A percentile compares a stretch with the other conserved stretches of the same genome.
These are phyloP conservation scores for Tonatia bakeri DNA, from an alignment of 2,113 vertebrate species.

Conservation along the genomic window DNA sequence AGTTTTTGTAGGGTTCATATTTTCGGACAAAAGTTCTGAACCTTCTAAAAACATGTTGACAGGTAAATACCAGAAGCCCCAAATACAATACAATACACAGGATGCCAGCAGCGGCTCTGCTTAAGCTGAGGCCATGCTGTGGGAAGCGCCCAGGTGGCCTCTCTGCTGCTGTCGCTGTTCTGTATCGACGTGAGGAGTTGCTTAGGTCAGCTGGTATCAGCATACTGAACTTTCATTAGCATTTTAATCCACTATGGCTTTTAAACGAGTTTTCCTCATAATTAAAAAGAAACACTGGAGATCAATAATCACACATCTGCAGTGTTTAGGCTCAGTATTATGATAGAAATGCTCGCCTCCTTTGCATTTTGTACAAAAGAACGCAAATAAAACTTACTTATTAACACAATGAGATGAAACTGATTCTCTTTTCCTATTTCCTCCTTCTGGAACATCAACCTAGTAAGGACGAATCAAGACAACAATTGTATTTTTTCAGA, in stretches of 20 bases:
- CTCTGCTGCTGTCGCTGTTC: background rate
- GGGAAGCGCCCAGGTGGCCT: background rate
- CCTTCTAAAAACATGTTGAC: background rate
- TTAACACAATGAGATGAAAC: constrained; percentile 75
- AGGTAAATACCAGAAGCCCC: background rate
- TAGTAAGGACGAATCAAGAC: constrained; percentile 69
- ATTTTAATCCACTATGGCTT: background rate
- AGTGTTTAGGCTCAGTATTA: background rate
- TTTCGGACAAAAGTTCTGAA: background rate
- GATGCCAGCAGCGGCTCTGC: background rate
- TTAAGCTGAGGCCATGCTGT: background rate
- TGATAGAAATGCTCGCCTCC: background rate
- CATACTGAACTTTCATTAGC: background rate
- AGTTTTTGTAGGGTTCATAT: background rate
- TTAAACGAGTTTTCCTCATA: constrained; percentile 26
- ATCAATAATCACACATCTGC: background rate
- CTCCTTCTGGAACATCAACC: constrained; percentile 82
- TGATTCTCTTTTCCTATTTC: constrained; percentile 75
- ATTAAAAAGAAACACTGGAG: background rate
- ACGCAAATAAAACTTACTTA: constrained; percentile 82
- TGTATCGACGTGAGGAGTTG: accelerated
- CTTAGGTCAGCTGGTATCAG: background rate
- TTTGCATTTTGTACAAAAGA: constrained; percentile 26
- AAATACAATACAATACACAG: background rate
- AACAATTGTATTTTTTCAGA: background rate